A percentile compares a stretch with the other conserved stretches of the same genome.
phyloP scores from a whole-genome alignment of 2,113 vertebrate genomes.

The Halichoeres trimaculatus region DNA sequence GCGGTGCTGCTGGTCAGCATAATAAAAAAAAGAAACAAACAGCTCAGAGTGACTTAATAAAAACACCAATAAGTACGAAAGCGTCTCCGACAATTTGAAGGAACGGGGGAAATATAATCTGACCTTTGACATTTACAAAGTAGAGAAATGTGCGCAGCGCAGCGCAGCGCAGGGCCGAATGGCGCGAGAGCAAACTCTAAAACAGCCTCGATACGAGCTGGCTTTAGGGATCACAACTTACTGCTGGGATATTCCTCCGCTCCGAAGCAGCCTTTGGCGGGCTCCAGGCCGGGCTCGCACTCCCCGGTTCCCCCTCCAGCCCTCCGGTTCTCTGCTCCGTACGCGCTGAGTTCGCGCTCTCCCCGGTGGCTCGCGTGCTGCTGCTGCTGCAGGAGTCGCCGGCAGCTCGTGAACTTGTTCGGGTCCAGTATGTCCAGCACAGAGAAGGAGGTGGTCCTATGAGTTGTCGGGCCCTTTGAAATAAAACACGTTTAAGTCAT shows the following conservation, averaged over 20 bases:
- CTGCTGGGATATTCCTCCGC: slow-evolving; percentile 82
- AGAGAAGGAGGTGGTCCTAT: slow-evolving; percentile 96
- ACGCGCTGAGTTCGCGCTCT: slow-evolving; percentile 69
- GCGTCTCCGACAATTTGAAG: too few relatives aligned
- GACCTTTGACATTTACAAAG: too few relatives aligned
- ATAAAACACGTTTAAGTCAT: not conserved
- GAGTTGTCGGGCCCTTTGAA: slow-evolving; percentile 64
- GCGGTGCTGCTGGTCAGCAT: too few relatives aligned
- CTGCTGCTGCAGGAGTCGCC: slow-evolving; percentile 39
- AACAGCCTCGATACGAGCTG: slow-evolving; percentile 8
- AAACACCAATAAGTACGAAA: too few relatives aligned
- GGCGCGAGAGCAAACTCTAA: not conserved
- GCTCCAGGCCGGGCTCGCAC: slow-evolving; percentile 58
- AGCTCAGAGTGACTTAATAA: too few relatives aligned
- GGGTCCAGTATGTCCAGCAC: slow-evolving; percentile 98
- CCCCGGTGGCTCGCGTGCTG: slow-evolving; percentile 76
- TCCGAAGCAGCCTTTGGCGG: slow-evolving; percentile 54
- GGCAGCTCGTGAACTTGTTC: slow-evolving; percentile 94
- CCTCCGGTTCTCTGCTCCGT: slow-evolving; percentile 70
- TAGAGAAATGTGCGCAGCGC: too few relatives aligned
- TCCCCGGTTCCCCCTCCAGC: slow-evolving; percentile 47
- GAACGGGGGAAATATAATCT: too few relatives aligned
- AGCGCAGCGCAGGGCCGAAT: too few relatives aligned
- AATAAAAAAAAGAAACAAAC: too few relatives aligned
- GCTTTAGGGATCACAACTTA: slow-evolving; percentile 55